These are phyloP conservation scores for Linyphia triangularis DNA, from an alignment of 2,888 invertebrate species.

Conservation along the genomic window DNA sequence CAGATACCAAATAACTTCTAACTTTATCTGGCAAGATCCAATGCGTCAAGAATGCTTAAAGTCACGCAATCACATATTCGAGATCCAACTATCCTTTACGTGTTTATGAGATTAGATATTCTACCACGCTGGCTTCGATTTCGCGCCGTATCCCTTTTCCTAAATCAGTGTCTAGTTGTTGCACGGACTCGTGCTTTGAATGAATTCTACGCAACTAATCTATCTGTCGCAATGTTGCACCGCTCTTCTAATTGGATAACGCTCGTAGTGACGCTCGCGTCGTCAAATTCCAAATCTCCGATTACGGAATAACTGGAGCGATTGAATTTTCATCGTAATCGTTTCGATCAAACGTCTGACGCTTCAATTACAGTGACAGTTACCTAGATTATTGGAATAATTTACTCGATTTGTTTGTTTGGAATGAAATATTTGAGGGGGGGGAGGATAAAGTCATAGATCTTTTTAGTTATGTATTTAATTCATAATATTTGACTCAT, in stretches of 20 bases:
- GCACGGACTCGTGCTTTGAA: background rate
- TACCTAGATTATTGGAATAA: background rate
- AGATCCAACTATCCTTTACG: background rate
- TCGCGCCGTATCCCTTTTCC: background rate
- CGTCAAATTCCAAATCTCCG: slow-evolving; percentile 22
- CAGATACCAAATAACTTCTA: too few species aligned
- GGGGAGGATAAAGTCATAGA: too few species aligned
- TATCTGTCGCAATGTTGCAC: background rate
- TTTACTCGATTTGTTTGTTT: too few species aligned
- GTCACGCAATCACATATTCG: too few species aligned
- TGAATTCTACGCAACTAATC: background rate
- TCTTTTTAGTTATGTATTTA: too few species aligned
- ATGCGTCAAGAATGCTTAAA: too few species aligned
- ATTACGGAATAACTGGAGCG: slow-evolving; percentile 34
- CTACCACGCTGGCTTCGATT: background rate
- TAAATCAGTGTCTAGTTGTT: background rate
- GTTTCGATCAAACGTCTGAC: background rate
- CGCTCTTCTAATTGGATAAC: slow-evolving; percentile 7
- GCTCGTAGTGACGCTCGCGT: background rate
- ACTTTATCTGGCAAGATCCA: too few species aligned
- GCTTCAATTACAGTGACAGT: background rate
- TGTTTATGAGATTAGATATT: too few species aligned
- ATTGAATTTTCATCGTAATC: slow-evolving; percentile 34
- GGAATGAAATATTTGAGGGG: too few species aligned
- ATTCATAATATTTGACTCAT: too few species aligned